Evolutionary conservation across 2,797 vertebrate species (phyloP).

Genomic region (Gallinago nigripennis): DNA sequence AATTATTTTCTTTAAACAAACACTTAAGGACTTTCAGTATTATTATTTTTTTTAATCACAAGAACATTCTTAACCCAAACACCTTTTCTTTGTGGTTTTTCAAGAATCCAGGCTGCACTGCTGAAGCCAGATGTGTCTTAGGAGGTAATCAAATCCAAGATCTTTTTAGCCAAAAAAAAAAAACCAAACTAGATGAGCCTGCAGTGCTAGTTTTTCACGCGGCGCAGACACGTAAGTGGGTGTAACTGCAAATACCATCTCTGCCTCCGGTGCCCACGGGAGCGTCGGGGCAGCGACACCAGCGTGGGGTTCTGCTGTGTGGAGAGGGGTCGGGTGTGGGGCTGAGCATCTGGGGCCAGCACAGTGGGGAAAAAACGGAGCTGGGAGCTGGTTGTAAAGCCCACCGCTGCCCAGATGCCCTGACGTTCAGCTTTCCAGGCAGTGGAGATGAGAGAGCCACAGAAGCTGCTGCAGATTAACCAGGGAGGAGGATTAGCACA

Average conservation of each 20-base stretch:
- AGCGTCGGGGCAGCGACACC: background rate
- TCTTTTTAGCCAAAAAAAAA: background rate
- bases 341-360: background rate
- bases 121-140: background rate
- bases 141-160: background rate
- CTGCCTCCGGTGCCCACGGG: background rate
- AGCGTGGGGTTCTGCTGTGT: background rate
- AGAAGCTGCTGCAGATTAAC: background rate
- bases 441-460: background rate
- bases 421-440: background rate
- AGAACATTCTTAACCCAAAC: conserved; percentile 13
- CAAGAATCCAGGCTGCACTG: background rate
- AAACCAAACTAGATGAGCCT: background rate
- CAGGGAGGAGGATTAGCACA: background rate
- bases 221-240: background rate
- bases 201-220: background rate
- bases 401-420: background rate
- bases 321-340: background rate
- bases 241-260: background rate
- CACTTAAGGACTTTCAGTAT: background rate
- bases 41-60: background rate
- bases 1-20: conserved; percentile 29
- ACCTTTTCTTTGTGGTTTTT: conserved; percentile 10
- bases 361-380: background rate
- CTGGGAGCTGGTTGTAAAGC: background rate